phyloP scores from a whole-genome alignment of 64 coral and sea anemone species.

The Anthopleura sola region DNA sequence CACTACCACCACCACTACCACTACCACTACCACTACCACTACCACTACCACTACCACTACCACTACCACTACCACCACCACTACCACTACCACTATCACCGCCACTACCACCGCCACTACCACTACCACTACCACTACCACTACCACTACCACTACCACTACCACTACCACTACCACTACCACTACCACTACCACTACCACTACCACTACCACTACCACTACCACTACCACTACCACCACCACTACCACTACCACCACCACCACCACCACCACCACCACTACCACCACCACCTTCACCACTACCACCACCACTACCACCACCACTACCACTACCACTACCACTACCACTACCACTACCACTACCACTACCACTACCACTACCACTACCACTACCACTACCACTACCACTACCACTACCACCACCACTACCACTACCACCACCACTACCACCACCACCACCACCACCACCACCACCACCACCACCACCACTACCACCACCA shows the following conservation, averaged over 20 bases:
- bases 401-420: slow-evolving; percentile 19
- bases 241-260: too few relatives aligned
- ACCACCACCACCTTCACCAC: background rate
- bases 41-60: background rate
- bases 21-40: slow-evolving; percentile 1
- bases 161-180: slow-evolving; percentile 18
- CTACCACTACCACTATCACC: background rate
- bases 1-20: too few relatives aligned
- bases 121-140: slow-evolving; percentile 18
- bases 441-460: background rate
- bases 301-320: background rate
- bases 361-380: slow-evolving; percentile 3
- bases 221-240: too few relatives aligned
- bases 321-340: background rate
- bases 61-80: background rate
- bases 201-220: too few relatives aligned
- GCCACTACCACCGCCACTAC: slow-evolving; percentile 8
- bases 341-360: background rate
- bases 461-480: too few relatives aligned
- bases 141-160: slow-evolving; percentile 1
- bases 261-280: too few relatives aligned
- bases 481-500: too few relatives aligned
- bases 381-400: slow-evolving; percentile 14
- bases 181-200: too few relatives aligned
- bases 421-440: background rate